Evolutionary conservation across 2,888 invertebrate genomes (phyloP), one percentile per base, ranked within the genome.

Genomic region (Diloba caeruleocephala): DNA sequence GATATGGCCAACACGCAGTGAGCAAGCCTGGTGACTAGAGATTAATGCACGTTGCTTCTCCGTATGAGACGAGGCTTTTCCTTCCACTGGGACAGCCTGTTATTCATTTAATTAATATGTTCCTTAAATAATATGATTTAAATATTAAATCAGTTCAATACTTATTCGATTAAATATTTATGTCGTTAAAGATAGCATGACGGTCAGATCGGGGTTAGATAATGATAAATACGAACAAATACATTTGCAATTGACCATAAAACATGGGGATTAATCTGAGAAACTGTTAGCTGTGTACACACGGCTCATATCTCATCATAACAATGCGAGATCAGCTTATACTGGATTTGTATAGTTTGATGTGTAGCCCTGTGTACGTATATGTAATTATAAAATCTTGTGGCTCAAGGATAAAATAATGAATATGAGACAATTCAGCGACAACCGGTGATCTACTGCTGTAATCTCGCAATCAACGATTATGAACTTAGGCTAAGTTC

Each of bases 391-490:
- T 63, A 51, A 66, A 54, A 66, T 54, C 59, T 59, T 59, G 14
- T 55, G 50, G 36, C 51, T 54, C 64, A 66, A 62, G 65, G 65
- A 34, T 46, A 46, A 61, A 61, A 57, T 67, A 67, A 67, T 67
- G 43, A 52, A 66, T 67, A 52, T 60, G 60, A 48, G 65, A 53
- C 62, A 42, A 48, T 41, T 53, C 56, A 50, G 31, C 15, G 29
- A n/a, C 44, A 33, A 60, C 17, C 21, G 21, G 21, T 21, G 21
- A 32, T 10, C 26, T 29, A 13, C 31, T 34, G 14, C 19, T 9
- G 31, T 52, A 54, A 43, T 59, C 42, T 59, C 23, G 23, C 38
- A 26, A 60, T 63, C 49, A 43, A 14, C 33, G 28, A 43, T 48
- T 48, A 31, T 39, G 29, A 37, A 23, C n/a, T n/a, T n/a, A n/a